Evolutionary conservation across 2,113 vertebrate species (phyloP), one percentile per base, ranked within the genome.

Genomic region (Cynoglossus semilaevis): DNA sequence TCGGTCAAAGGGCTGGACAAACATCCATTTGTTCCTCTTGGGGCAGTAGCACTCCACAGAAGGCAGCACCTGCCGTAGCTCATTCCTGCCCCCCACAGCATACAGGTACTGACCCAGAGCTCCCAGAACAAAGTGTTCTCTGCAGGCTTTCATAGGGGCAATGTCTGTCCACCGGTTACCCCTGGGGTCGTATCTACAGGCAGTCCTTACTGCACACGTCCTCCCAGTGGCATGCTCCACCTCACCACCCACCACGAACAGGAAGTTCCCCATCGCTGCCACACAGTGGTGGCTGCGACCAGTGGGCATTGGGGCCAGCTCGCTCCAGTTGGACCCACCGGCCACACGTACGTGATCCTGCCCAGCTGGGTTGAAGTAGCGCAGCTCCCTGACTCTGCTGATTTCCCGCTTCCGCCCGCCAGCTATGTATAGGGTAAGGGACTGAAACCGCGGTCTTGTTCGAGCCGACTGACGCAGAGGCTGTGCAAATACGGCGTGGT

Each of bases 11-110:
- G 95, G 87, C 75, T 97, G 95, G 61, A 97, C 95, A 64, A 95
- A 96, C 69, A 90, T 93, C 96, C 96, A 99, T 70, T 95, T 98
- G 91, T 99, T 98, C 89, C 91, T 97, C 90, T 92, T 93, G 66
- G 96, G 95, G 70, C 96, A 99, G 43, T 98, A 98, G 5, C 95
- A 89, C 74, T 99, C 96, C 35, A 99, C 96, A 0, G 95, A 95
- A 4, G 96, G 95, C 64, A 99, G 81, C 47, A 99, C 96, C 69
- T 99, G 96, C 3, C 95, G 91, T 64, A 99, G 81, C 58, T 99
- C 96, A 1, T 99, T 99, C 36, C 96, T 91, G 58, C 96, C 96
- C 15, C 96, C 96, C 0, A 92, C 95, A 0, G 96, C 96, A 17
- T 94, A 98, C 60, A 99, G 91, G 83, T 88, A 95, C 59, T 95